Base-by-base conservation (phyloP, 2,888 invertebrate species). In the Raillietiella orientalis region DNA sequence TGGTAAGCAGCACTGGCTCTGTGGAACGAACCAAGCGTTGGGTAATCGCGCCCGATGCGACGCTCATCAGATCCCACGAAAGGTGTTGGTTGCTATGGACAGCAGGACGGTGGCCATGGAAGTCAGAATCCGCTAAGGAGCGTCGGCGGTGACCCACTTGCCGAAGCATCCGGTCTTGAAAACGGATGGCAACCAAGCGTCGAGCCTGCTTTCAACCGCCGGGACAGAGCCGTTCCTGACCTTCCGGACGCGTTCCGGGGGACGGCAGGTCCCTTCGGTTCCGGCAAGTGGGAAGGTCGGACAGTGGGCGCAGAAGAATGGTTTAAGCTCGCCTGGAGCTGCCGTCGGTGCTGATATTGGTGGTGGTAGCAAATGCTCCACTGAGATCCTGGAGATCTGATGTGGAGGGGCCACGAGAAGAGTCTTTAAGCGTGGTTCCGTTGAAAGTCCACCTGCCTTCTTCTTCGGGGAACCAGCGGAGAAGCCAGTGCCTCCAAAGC, bases 1-100 rank as follows among this genome's bases (percentile, higher is more conserved):
- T 61, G 59, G 61, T 60, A 62, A 62, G 61, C 61, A 63, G 62
- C 63, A 65, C 62, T 64, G 62, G 62, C 58, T 62, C 55, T 64
- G 62, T 56, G 60, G 61, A 59, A 61, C 63, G 61, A 62, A 64
- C 58, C 59, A 55, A 61, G 61, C 58, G 58, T 49, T 46, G 53
- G 54, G 59, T 56, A 61, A 60, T 58, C 56, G 60, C 53, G 59
- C 58, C 57, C 41, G 49, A 58, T 47, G 42, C 48, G 50, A 55
- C 55, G 56, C 57, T 53, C 48, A 53, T 51, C 43, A 49, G 55
- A 57, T 37, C 48, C 55, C 55, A 55, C 46, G 47, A 56, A 58
- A 55, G 57, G 56, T 49, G 57, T 58, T 56, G 54, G 53, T 57
- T 49, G 53, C 52, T 57, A 43, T 46, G 51, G 56, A 58, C 59